Evolutionary conservation across 2,113 vertebrate genomes (phyloP).

Genomic region (Corythaeola cristata): DNA sequence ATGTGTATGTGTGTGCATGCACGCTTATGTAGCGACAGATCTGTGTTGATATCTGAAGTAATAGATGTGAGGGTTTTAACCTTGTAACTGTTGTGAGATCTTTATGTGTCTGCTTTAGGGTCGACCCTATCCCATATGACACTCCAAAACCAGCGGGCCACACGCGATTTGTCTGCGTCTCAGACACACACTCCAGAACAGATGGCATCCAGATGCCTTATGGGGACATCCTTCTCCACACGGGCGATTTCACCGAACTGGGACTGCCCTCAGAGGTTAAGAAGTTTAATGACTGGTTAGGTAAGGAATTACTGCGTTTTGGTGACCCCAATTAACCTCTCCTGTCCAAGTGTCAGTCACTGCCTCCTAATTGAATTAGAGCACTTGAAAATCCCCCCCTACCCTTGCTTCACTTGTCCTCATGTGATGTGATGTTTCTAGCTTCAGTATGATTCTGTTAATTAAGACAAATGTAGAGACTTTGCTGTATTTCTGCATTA

Average conservation of each 20-base stretch:
- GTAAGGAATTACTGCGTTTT: slow-evolving; percentile 87
- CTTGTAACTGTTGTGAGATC: slow-evolving; percentile 73
- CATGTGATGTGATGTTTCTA: slow-evolving; percentile 63
- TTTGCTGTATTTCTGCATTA: slow-evolving; percentile 55
- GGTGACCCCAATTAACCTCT: slow-evolving; percentile 84
- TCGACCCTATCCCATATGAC: slow-evolving; percentile 97
- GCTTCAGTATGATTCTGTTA: slow-evolving; percentile 68
- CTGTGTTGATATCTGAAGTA: slow-evolving; percentile 14
- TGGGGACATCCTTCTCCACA: slow-evolving; percentile 97
- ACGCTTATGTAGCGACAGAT: background rate
- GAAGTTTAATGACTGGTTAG: slow-evolving; percentile 99
- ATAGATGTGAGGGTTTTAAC: slow-evolving; percentile 60
- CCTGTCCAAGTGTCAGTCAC: slow-evolving; percentile 77
- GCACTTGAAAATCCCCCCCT: slow-evolving; percentile 65
- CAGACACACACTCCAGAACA: slow-evolving; percentile 98
- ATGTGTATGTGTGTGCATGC: background rate
- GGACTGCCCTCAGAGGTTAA: slow-evolving; percentile 99
- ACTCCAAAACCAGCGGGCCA: slow-evolving; percentile 96
- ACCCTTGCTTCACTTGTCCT: slow-evolving; percentile 12
- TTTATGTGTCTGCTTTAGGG: slow-evolving; percentile 88
- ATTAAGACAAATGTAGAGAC: slow-evolving; percentile 72
- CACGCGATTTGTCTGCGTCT: slow-evolving; percentile 98
- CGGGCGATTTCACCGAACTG: slow-evolving; percentile 98
- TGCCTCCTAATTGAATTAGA: slow-evolving; percentile 83
- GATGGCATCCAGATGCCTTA: slow-evolving; percentile 99